A percentile compares a stretch with the other conserved stretches of the same genome.
Evolutionary conservation across 1,140 invertebrate genomes (phyloP).

Genomic region (Lethrus apterus): DNA sequence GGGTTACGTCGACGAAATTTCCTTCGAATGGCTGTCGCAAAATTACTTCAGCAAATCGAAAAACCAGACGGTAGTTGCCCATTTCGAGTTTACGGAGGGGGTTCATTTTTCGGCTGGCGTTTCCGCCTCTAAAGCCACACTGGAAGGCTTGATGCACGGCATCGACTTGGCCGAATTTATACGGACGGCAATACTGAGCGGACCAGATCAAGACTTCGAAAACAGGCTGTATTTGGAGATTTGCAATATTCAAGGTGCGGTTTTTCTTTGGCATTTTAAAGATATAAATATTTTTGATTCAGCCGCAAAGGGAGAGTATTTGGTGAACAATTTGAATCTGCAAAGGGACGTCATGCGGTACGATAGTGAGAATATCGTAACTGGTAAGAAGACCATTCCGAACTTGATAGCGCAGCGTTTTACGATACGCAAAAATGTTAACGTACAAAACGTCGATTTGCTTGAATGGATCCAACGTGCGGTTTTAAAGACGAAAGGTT

Average conservation of each 20-base stretch:
- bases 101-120: slow-evolving; percentile 26
- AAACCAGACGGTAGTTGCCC: slow-evolving; percentile 28
- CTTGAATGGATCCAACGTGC: slow-evolving; percentile 39
- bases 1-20: slow-evolving; percentile 29
- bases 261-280: slow-evolving; percentile 5
- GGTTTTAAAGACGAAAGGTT: slow-evolving; percentile 26
- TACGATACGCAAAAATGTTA: slow-evolving; percentile 26
- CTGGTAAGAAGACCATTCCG: slow-evolving; percentile 34
- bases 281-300: slow-evolving; percentile 11
- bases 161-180: slow-evolving; percentile 27
- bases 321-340: slow-evolving; percentile 41
- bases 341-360: slow-evolving; percentile 40
- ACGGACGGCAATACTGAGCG: slow-evolving; percentile 26
- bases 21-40: slow-evolving; percentile 23
- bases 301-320: slow-evolving; percentile 31
- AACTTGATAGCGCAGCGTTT: slow-evolving; percentile 32
- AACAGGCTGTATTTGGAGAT: slow-evolving; percentile 24
- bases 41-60: slow-evolving; percentile 38
- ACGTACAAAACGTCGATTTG: slow-evolving; percentile 40
- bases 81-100: slow-evolving; percentile 25
- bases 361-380: slow-evolving; percentile 34
- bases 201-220: slow-evolving; percentile 33
- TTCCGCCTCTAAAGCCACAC: slow-evolving; percentile 14
- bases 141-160: slow-evolving; percentile 24
- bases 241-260: slow-evolving; percentile 12